Evolutionary conservation across 2,797 vertebrate species (phyloP).

Genomic region (Hippoglossus hippoglossus): DNA sequence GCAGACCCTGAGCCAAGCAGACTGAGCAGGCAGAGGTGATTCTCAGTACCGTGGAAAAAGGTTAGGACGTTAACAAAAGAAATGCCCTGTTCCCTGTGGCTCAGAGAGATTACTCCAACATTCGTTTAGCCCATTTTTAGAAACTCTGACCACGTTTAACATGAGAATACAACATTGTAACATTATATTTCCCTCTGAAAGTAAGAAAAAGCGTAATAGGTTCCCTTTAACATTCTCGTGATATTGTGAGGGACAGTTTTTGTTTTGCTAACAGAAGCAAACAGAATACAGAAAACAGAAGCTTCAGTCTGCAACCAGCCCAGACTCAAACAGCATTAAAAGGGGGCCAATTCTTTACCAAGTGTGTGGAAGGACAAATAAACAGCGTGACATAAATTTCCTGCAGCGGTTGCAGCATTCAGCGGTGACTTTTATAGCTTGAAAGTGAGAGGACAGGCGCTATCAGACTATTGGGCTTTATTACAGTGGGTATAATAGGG

Average conservation of each 20-base stretch:
- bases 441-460: slow-evolving; percentile 77
- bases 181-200: no score
- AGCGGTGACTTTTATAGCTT: slow-evolving; percentile 80
- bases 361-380: slow-evolving; percentile 76
- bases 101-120: no score
- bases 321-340: slow-evolving; percentile 58
- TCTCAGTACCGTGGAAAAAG: no score
- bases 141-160: no score
- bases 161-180: no score
- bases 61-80: no score
- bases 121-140: no score
- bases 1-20: no score
- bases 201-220: no score
- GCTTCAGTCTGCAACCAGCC: slow-evolving; percentile 28
- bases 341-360: slow-evolving; percentile 66
- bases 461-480: slow-evolving; percentile 83
- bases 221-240: neutral
- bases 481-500: slow-evolving; percentile 80
- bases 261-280: slow-evolving; percentile 35
- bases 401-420: slow-evolving; percentile 70
- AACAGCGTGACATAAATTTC: slow-evolving; percentile 78
- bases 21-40: no score
- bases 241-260: neutral
- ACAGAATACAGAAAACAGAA: no score
- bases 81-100: no score